These are phyloP conservation scores for Papilio gigon DNA, from an alignment of 2,888 invertebrate species.

Conservation along the genomic window DNA sequence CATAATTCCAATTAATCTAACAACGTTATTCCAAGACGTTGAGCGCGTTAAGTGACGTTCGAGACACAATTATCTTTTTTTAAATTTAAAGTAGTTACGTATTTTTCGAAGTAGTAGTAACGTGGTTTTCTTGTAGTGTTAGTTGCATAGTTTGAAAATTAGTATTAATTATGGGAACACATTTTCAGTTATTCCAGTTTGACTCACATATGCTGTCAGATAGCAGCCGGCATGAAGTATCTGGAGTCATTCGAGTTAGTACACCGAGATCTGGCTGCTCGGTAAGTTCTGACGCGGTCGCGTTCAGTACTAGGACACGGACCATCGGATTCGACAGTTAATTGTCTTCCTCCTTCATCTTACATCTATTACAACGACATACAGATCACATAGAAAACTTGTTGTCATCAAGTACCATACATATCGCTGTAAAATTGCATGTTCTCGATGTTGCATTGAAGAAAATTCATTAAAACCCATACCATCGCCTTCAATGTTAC, in stretches of 20 bases:
- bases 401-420: background rate
- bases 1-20: background rate
- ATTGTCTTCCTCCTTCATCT: slow-evolving; percentile 2
- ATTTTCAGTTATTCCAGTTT: slow-evolving; percentile 89
- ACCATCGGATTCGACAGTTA: background rate
- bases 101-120: background rate
- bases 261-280: slow-evolving; percentile 93
- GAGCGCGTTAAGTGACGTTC: background rate
- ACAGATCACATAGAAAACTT: background rate
- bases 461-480: background rate
- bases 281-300: slow-evolving; percentile 73
- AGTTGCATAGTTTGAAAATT: background rate
- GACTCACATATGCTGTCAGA: slow-evolving; percentile 93
- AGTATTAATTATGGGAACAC: slow-evolving; percentile 5
- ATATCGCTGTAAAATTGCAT: background rate
- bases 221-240: slow-evolving; percentile 96
- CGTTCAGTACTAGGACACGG: background rate
- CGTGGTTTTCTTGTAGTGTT: background rate
- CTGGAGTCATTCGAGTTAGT: slow-evolving; percentile 94
- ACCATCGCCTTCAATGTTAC: background rate
- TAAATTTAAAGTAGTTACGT: slow-evolving; percentile 1
- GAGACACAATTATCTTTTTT: background rate
- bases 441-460: slow-evolving; percentile 4
- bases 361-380: background rate
- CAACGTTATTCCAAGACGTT: background rate